phyloP scores from a whole-genome alignment of 2,113 vertebrate genomes.

The Elachura formosa region DNA sequence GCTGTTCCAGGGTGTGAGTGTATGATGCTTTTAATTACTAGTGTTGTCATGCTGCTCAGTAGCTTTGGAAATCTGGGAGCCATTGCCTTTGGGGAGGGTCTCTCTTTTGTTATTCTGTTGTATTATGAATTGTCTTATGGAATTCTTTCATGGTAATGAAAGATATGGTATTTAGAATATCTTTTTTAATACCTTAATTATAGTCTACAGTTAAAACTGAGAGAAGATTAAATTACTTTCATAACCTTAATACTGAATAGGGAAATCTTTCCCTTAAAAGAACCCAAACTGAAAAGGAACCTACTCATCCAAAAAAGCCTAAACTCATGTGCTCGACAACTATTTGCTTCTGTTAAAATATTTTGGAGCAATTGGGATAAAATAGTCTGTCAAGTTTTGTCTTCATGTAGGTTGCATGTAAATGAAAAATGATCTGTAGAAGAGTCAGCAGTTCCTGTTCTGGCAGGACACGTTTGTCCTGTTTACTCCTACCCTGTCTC shows the following conservation, averaged over 20 bases:
- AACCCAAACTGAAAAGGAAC: background rate
- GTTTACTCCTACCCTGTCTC: rapidly evolving
- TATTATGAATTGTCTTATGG: background rate
- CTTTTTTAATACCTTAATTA: background rate
- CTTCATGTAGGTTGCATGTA: background rate
- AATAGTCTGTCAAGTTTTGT: background rate
- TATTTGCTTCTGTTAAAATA: background rate
- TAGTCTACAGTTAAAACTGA: background rate
- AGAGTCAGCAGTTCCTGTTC: background rate
- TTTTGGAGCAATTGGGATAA: background rate
- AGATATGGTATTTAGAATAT: background rate
- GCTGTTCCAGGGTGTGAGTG: background rate
- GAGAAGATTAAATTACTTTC: background rate
- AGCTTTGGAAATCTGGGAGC: background rate
- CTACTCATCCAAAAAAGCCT: background rate
- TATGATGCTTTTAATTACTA: background rate
- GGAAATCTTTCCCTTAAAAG: background rate
- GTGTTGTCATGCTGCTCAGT: background rate
- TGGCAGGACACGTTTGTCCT: background rate
- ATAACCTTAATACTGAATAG: background rate
- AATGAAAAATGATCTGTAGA: background rate
- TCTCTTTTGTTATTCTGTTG: background rate
- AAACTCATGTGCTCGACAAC: background rate
- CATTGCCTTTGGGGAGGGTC: background rate
- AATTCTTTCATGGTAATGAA: background rate